Conservation (phyloP, 2,888 invertebrate genomes). For the Ecliptopera silaceata region DNA sequence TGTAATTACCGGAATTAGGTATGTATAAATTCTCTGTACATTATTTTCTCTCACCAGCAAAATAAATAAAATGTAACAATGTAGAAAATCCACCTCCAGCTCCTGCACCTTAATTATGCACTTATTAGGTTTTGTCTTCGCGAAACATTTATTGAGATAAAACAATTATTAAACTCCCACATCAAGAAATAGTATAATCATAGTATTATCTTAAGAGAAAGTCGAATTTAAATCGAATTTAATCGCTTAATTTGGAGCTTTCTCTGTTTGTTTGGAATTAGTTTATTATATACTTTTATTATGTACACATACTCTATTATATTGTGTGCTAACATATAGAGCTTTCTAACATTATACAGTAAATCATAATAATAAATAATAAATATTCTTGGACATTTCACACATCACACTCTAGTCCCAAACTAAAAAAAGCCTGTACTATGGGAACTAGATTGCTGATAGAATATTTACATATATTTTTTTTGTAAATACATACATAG, state of each 20-base stretch:
- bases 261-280: conserved; percentile 6
- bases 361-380: no score
- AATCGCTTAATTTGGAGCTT: conserved; percentile 19
- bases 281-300: neutral
- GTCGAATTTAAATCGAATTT: conserved; percentile 9
- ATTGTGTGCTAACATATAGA: no score
- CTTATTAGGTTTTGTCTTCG: conserved; percentile 27
- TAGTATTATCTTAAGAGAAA: conserved; percentile 20
- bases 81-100: neutral
- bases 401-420: no score
- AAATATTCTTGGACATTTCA: no score
- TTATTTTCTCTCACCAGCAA: no score
- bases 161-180: conserved; percentile 34
- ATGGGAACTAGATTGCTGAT: neutral
- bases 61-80: no score
- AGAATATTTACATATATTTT: no score
- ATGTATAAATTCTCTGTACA: no score
- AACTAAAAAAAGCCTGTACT: neutral
- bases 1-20: no score
- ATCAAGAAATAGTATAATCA: conserved; percentile 15
- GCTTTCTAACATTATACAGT: no score
- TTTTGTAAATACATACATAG: no score
- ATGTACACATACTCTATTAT: no score
- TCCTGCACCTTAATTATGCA: conserved; percentile 7
- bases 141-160: conserved; percentile 23